Evolutionary conservation across 1,140 invertebrate genomes (phyloP).

Genomic region (Zaprionus davidi): DNA sequence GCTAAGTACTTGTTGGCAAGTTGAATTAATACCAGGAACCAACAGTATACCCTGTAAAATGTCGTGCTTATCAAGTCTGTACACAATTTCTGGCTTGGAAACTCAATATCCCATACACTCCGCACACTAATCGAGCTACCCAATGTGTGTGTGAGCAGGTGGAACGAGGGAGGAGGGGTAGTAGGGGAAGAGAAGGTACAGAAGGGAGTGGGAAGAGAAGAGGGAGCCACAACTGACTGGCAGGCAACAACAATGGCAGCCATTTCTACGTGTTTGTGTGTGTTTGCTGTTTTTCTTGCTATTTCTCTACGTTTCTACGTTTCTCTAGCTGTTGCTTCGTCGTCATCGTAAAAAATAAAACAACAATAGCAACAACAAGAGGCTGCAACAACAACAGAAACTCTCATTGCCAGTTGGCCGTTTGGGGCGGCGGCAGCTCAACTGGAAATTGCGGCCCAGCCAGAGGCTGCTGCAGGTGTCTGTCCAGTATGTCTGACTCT

Average conservation of each 20-base stretch:
- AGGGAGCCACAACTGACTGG: neutral
- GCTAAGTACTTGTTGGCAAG: too few species aligned
- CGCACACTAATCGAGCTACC: neutral
- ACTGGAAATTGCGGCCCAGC: conserved; percentile 74
- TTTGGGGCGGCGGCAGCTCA: conserved; percentile 68
- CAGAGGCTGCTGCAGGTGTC: conserved; percentile 70
- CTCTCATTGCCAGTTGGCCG: conserved; percentile 74
- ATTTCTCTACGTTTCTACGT: conserved; percentile 10
- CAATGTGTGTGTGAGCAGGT: conserved; percentile 9
- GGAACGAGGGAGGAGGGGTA: neutral
- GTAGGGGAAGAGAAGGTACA: neutral
- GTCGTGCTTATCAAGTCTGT: neutral
- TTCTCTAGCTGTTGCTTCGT: conserved; percentile 41
- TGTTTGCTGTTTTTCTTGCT: conserved; percentile 3
- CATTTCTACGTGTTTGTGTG: conserved; percentile 23
- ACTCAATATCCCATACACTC: conserved; percentile 9
- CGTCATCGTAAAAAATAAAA: conserved; percentile 57
- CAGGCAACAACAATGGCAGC: conserved; percentile 31
- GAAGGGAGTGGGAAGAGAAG: neutral
- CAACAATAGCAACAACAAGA: neutral
- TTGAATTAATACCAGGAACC: neutral
- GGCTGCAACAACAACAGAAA: neutral
- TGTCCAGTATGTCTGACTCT: conserved; percentile 44
- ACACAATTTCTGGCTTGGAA: neutral
- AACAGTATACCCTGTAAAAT: neutral